phyloP scores from a whole-genome alignment of 37 sponge, comb jelly and placozoan species.

The Axinella damicornis region DNA sequence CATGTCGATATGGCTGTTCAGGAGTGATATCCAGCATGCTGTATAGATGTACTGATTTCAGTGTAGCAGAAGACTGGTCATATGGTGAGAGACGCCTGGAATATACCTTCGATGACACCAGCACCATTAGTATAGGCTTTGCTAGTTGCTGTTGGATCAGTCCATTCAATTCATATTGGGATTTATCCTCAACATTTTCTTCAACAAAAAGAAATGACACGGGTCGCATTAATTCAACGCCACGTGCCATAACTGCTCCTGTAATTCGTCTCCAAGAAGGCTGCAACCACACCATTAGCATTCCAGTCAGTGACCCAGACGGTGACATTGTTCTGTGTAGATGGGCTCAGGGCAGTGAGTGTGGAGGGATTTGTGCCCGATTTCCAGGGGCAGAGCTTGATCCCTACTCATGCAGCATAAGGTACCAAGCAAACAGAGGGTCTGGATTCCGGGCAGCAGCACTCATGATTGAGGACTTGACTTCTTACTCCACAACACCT shows the following conservation, averaged over 20 bases:
- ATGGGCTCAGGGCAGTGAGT: constrained; percentile 48
- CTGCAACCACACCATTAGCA: constrained; percentile 56
- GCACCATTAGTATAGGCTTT: constrained; percentile 12
- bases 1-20: constrained; percentile 30
- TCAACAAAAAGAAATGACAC: constrained; percentile 51
- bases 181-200: constrained; percentile 32
- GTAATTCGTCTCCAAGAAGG: constrained; percentile 50
- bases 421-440: constrained; percentile 22
- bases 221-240: constrained; percentile 61
- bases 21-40: constrained; percentile 14
- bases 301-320: constrained; percentile 53
- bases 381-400: constrained; percentile 58
- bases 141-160: constrained; percentile 29
- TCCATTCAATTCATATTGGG: constrained; percentile 36
- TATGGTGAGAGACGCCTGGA: constrained; percentile 29
- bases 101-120: background rate
- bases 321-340: constrained; percentile 48
- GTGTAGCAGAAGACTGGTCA: constrained; percentile 56
- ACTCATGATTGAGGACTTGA: constrained; percentile 46
- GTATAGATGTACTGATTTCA: constrained; percentile 56
- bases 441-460: constrained; percentile 44
- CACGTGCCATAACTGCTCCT: constrained; percentile 55
- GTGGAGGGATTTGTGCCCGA: constrained; percentile 49
- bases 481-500: constrained; percentile 1
- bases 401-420: constrained; percentile 14